These are phyloP conservation scores for Microtus ochrogaster DNA, from an alignment of 2,113 vertebrate genomes.

Conservation along the genomic window DNA sequence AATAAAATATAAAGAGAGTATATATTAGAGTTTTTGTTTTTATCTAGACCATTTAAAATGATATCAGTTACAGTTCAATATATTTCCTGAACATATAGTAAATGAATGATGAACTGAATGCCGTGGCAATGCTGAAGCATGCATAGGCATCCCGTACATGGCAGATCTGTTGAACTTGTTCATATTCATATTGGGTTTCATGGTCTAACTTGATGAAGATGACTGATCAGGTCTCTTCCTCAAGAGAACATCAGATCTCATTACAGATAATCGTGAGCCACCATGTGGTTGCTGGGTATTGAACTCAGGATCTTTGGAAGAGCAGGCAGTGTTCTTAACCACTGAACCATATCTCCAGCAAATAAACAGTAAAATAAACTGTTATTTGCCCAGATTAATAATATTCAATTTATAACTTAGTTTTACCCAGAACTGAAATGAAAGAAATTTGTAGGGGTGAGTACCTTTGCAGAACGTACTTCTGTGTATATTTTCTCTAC, in stretches of 20 bases:
- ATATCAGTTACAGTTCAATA: not conserved
- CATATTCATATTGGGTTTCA: no score
- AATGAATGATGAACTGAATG: not conserved
- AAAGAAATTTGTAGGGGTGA: not conserved
- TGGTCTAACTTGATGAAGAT: no score
- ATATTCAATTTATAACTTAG: not conserved
- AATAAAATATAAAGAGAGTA: not conserved
- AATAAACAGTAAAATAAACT: slow-evolving; percentile 7
- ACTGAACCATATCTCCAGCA: no score
- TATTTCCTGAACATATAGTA: not conserved
- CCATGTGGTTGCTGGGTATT: no score
- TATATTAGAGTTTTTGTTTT: not conserved
- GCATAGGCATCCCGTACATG: no score
- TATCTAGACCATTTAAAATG: not conserved
- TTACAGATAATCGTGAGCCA: no score
- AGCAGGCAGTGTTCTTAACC: no score
- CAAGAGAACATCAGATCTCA: no score
- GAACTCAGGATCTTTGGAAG: no score
- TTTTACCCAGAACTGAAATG: not conserved
- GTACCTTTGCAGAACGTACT: not conserved
- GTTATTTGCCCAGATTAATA: not conserved
- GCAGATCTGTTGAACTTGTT: no score
- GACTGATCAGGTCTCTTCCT: no score
- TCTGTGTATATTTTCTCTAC: not conserved
- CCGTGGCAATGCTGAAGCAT: no score